Evolutionary conservation across 2,888 invertebrate genomes (phyloP), one percentile per base, ranked within the genome.

Genomic region (Micoletzkya japonica): DNA sequence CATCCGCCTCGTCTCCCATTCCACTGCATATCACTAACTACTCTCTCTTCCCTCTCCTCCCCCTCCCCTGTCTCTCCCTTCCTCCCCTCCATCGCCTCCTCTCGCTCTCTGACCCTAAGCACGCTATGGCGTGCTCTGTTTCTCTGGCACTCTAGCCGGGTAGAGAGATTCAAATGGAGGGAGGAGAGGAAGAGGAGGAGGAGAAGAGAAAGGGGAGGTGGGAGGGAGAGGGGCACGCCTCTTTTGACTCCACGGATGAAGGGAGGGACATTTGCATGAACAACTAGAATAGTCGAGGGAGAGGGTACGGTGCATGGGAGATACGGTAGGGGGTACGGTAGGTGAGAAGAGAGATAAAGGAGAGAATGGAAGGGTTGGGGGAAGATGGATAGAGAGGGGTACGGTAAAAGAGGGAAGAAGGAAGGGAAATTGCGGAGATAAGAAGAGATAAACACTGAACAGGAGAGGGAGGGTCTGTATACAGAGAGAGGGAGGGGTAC

Each of bases 1-100:
- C 79, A 63, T 79, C 79, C 10, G 63, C 74, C 50, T 72, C 76
- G 60, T 74, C 79, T 24, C 70, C 71, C 73, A 73, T 73, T 26
- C 20, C 44, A 17, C 34, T 64, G 36, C 34, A 64, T 36, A 36
- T 37, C 39, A 30, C 39, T 39, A n/a, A 26, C 28, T 1, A 39
- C 59, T 30, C 59, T 39, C 28, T 59, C 59, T n/a, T 59, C 59
- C n/a, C n/a, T n/a, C n/a, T n/a, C n/a, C n/a, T n/a, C n/a, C n/a
- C n/a, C n/a, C n/a, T 59, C 24, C n/a, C 26, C 28, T 39, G 24
- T 24, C 57, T 57, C 57, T 26, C 37, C 37, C 26, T 37, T 30
- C 39, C 28, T 17, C 58, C 10, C 26, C 36, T 37, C 36, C 24
- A n/a, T 58, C 34, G 34, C 58, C 58, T 39, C 44, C 44, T 59